phyloP scores from a whole-genome alignment of 23 tunicate genomes.

The Trididemnum clinides region DNA sequence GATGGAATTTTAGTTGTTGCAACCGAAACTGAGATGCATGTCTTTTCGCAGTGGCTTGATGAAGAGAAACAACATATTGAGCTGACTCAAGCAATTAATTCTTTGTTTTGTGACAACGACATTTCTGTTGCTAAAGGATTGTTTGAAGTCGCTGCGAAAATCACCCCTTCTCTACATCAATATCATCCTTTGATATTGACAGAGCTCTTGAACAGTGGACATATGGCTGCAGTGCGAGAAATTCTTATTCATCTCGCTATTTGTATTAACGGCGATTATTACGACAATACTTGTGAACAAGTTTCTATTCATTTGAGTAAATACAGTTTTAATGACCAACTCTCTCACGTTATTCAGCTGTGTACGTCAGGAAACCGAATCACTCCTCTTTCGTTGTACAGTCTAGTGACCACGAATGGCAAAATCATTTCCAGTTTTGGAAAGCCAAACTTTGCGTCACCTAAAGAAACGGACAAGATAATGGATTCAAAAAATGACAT shows the following conservation, averaged over 20 bases:
- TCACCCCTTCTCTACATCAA: slow-evolving; percentile 76
- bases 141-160: slow-evolving; percentile 57
- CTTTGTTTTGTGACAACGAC: neutral
- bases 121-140: slow-evolving; percentile 4
- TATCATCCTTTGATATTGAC: slow-evolving; percentile 83
- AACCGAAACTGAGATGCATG: slow-evolving; percentile 90
- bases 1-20: slow-evolving; percentile 88
- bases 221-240: slow-evolving; percentile 66
- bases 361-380: slow-evolving; percentile 54
- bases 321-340: slow-evolving; percentile 47
- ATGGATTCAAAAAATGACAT: neutral
- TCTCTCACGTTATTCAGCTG: neutral
- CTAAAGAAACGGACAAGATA: neutral
- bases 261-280: slow-evolving; percentile 67
- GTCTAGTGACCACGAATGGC: slow-evolving; percentile 53
- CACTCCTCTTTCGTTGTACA: slow-evolving; percentile 59
- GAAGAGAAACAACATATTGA: neutral
- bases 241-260: slow-evolving; percentile 76
- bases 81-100: neutral
- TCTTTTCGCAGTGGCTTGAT: slow-evolving; percentile 82
- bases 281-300: slow-evolving; percentile 43
- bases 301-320: slow-evolving; percentile 53
- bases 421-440: neutral
- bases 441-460: neutral
- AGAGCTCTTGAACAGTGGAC: slow-evolving; percentile 90